Evolutionary conservation across 2,888 invertebrate genomes (phyloP).

Genomic region (Tryphoninae sp.): DNA sequence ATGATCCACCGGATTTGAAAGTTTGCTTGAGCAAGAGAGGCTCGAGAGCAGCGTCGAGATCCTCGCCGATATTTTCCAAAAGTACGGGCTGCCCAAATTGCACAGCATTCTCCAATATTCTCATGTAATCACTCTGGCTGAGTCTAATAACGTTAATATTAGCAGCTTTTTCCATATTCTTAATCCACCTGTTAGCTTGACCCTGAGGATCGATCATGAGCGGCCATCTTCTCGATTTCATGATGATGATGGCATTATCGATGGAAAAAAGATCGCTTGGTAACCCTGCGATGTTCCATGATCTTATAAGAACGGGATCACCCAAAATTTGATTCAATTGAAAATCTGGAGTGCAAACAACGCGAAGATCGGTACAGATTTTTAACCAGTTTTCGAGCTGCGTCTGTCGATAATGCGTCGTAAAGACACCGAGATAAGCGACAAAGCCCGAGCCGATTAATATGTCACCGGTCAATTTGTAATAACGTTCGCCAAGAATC

Average conservation of each 20-base stretch:
- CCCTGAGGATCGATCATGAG: constrained; percentile 98
- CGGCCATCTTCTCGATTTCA: constrained; percentile 94
- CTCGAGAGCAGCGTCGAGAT: constrained; percentile 95
- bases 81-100: constrained; percentile 94
- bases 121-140: constrained; percentile 91
- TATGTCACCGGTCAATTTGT: constrained; percentile 91
- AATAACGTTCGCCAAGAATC: constrained; percentile 86
- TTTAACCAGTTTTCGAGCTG: constrained; percentile 90
- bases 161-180: constrained; percentile 94
- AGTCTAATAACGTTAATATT: constrained; percentile 91
- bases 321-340: constrained; percentile 91
- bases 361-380: constrained; percentile 86
- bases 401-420: constrained; percentile 86
- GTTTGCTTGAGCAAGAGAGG: constrained; percentile 93
- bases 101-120: constrained; percentile 92
- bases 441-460: constrained; percentile 94
- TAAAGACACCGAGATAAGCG: constrained; percentile 95
- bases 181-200: constrained; percentile 97
- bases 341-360: constrained; percentile 90
- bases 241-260: constrained; percentile 95
- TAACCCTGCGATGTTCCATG: constrained; percentile 95
- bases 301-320: constrained; percentile 92
- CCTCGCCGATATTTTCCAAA: constrained; percentile 95
- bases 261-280: constrained; percentile 95
- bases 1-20: constrained; percentile 92